These are phyloP conservation scores for Anguilla rostrata DNA, from an alignment of 2,113 vertebrate genomes.

Conservation along the genomic window DNA sequence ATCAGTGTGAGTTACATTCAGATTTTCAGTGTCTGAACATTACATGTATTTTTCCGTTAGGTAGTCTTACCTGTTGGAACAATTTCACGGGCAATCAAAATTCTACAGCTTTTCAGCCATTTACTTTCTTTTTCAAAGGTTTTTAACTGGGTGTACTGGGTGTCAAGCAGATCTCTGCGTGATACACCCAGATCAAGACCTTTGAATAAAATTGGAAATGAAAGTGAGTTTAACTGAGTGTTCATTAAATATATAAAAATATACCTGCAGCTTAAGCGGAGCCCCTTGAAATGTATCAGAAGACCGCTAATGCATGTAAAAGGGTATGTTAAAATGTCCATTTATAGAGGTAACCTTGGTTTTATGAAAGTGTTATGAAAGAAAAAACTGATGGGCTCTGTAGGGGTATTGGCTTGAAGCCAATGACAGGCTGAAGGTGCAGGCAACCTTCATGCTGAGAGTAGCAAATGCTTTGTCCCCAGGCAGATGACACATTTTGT, in stretches of 20 bases:
- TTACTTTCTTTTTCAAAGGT: not conserved
- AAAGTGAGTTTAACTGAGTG: no score
- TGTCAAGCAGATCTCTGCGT: not conserved
- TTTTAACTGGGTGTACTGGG: not conserved
- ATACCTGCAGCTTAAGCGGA: not conserved
- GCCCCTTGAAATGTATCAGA: no score
- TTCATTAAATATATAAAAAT: not conserved
- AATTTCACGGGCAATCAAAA: not conserved
- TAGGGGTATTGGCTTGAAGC: no score
- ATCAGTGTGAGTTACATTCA: not conserved
- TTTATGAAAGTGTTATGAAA: no score
- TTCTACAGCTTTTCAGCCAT: not conserved
- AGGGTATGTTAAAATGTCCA: no score
- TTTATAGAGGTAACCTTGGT: no score
- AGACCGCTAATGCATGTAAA: no score
- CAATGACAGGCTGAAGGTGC: no score
- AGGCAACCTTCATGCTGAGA: no score
- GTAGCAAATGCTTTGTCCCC: no score
- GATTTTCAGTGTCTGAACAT: slow-evolving; percentile 4
- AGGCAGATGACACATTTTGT: not conserved
- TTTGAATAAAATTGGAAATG: not conserved
- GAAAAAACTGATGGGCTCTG: no score
- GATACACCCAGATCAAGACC: no score
- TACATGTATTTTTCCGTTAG: not conserved
- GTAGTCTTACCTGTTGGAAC: not conserved